Evolutionary conservation across 2,888 invertebrate genomes (phyloP).

Genomic region (Dorcus hopei): DNA sequence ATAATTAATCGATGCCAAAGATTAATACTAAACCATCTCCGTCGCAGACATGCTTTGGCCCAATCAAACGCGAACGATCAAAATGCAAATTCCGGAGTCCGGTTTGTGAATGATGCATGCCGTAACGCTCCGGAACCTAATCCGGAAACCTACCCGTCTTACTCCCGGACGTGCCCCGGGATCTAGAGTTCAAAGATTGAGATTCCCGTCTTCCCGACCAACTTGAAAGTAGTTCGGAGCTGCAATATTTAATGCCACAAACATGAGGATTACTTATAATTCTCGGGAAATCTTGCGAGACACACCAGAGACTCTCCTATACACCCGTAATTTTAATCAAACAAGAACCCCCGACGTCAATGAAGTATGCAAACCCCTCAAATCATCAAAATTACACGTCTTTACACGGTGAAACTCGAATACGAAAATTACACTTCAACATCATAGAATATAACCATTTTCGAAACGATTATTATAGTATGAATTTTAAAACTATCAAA

Average conservation of each 20-base stretch:
- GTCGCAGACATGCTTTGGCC: too few species aligned
- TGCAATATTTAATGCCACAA: constrained; percentile 47
- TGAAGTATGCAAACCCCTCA: constrained; percentile 14
- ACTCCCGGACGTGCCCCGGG: constrained; percentile 13
- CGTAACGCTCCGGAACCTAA: constrained; percentile 28
- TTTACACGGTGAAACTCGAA: too few species aligned
- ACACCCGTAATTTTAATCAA: constrained; percentile 14
- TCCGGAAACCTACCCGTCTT: constrained; percentile 23
- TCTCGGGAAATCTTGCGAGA: constrained; percentile 24
- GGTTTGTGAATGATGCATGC: constrained; percentile 30
- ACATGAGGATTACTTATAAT: constrained; percentile 40
- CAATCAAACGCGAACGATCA: too few species aligned
- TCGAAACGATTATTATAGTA: too few species aligned
- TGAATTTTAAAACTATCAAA: too few species aligned
- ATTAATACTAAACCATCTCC: neutral
- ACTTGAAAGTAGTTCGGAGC: constrained; percentile 41
- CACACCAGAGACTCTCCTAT: constrained; percentile 8
- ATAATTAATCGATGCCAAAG: constrained; percentile 1
- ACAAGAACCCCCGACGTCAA: constrained; percentile 15
- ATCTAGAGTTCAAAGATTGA: constrained; percentile 28
- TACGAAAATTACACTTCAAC: too few species aligned
- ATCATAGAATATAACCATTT: too few species aligned
- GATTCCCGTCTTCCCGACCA: constrained; percentile 34
- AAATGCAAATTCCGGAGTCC: too few species aligned
- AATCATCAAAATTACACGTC: constrained; percentile 1